Percentiles rank a stretch among this genome's conserved stretches.
Conservation (phyloP, 2,113 vertebrate species). For the Takifugu bimaculatus region DNA sequence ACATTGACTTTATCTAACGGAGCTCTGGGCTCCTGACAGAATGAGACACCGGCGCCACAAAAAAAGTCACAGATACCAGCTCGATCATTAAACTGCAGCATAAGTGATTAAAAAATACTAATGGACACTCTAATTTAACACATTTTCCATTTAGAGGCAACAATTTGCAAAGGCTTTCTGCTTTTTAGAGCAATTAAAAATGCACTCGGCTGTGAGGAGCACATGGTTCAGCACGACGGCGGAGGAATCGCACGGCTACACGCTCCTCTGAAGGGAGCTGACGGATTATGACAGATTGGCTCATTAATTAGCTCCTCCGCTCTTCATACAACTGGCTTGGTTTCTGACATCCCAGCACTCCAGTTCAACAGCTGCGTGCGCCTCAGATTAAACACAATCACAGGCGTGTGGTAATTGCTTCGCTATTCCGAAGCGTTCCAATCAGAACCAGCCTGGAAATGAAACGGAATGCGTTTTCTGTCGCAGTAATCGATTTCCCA, state of each 20-base stretch:
- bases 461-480: conserved; percentile 10
- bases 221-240: conserved; percentile 32
- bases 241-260: conserved; percentile 38
- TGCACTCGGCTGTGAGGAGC: conserved; percentile 18
- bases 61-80: background rate
- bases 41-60: background rate
- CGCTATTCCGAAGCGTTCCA: conserved; percentile 21
- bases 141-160: conserved; percentile 8
- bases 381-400: conserved; percentile 17
- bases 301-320: conserved; percentile 35
- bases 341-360: conserved; percentile 17
- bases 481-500: conserved; percentile 12
- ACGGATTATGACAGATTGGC: conserved; percentile 33
- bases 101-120: conserved; percentile 26
- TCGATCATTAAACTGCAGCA: conserved; percentile 7
- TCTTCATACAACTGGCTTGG: conserved; percentile 20
- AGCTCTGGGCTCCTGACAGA: too few relatives aligned
- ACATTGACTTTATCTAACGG: too few relatives aligned
- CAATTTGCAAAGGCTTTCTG: conserved; percentile 41
- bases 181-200: conserved; percentile 54
- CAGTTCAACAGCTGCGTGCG: conserved; percentile 5
- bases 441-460: conserved; percentile 7
- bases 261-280: conserved; percentile 22
- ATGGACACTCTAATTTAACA: conserved; percentile 16
- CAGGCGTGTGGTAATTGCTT: background rate